These are phyloP conservation scores for Drusus annulatus DNA, from an alignment of 1,140 invertebrate genomes.

Conservation along the genomic window DNA sequence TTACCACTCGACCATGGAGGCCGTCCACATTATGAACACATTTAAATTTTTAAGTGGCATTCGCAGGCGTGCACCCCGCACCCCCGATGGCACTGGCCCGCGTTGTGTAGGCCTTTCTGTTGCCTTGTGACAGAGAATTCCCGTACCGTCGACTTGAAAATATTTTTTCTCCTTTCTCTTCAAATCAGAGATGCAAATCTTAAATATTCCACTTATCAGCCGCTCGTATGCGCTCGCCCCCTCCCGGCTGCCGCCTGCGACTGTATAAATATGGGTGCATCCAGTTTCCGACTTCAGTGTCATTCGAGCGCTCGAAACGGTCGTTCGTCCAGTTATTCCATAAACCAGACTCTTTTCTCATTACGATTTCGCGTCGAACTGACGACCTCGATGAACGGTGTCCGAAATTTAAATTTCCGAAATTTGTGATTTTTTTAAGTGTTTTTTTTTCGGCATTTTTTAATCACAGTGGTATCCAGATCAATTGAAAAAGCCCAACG, in stretches of 20 bases:
- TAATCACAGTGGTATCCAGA: background rate
- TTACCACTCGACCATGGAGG: no score
- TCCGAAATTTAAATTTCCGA: background rate
- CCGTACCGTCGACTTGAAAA: no score
- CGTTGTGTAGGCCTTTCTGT: no score
- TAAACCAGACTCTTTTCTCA: background rate
- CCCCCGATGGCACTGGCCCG: no score
- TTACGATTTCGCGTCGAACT: background rate
- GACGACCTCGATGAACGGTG: background rate
- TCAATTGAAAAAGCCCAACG: background rate
- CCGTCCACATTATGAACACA: no score
- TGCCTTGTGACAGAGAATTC: no score
- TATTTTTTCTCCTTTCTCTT: background rate
- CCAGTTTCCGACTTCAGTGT: background rate
- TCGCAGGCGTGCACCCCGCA: no score
- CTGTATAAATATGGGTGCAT: constrained; percentile 28
- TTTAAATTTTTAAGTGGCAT: no score
- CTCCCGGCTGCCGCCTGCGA: no score
- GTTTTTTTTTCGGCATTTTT: no score
- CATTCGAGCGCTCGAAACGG: background rate
- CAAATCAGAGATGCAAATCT: constrained; percentile 26
- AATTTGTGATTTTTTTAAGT: no score
- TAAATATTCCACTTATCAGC: background rate
- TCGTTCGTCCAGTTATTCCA: background rate
- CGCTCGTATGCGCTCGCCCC: background rate